Conservation (phyloP, 2,113 vertebrate species). For the Barnardius zonarius region DNA sequence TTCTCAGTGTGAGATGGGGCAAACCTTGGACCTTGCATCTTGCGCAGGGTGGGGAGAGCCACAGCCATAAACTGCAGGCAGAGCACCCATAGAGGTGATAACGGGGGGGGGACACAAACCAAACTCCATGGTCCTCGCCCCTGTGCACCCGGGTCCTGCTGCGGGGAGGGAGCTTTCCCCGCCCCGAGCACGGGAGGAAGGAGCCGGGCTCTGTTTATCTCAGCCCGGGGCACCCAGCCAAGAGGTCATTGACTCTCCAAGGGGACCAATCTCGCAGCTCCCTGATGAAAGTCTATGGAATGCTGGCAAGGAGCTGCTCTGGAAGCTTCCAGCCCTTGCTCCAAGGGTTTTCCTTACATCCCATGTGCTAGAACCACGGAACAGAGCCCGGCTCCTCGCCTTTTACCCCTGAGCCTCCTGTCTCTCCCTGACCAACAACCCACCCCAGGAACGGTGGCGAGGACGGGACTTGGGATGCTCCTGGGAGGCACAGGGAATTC, state of each 20-base stretch:
- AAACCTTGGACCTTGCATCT: background rate
- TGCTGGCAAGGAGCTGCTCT: background rate
- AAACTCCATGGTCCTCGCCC: background rate
- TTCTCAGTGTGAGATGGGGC: background rate
- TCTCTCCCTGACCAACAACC: background rate
- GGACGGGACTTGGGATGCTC: too few species aligned
- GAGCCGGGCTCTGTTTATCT: background rate
- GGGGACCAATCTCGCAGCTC: background rate
- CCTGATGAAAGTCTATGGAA: background rate
- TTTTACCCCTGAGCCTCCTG: background rate
- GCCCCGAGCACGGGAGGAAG: background rate
- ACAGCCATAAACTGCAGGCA: background rate
- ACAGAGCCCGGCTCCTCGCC: background rate
- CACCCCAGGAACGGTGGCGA: background rate
- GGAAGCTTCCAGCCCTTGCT: background rate
- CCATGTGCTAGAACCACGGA: fast-evolving
- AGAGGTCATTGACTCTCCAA: background rate
- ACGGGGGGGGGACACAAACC: background rate
- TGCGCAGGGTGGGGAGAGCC: background rate
- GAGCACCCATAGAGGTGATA: background rate
- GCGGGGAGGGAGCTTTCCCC: background rate
- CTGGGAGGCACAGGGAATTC: background rate
- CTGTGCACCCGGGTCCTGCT: background rate
- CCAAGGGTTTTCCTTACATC: background rate
- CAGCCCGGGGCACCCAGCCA: background rate